Base-by-base conservation (phyloP, 2,113 vertebrate genomes). In the Dasyurus viverrinus region DNA sequence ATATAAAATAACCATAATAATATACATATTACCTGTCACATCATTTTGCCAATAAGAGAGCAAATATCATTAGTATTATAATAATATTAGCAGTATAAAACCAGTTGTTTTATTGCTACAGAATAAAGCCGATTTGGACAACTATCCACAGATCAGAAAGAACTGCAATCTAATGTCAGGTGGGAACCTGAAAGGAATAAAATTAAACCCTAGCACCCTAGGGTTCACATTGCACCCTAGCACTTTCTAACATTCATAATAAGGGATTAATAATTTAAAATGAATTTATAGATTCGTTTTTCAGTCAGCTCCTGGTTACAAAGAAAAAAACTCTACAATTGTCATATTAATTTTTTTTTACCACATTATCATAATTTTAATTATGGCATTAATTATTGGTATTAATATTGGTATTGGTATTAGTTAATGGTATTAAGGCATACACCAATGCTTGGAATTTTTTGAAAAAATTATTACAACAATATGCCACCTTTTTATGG, bases 261-360 rank as follows among this genome's bases (percentile, higher is more conserved):
- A n/a, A 76, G 14, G 36, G n/a, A n/a, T 36, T 89, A 89, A 89
- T 94, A 92, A 93, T 96, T 96, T 91, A 89, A 96, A 94, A 93
- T 92, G 55, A 52, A 97, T 89, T 90, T 84, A 76, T 8, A 84
- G 46, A 27, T 92, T 53, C 1, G 42, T 91, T 91, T 26, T 93
- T 94, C 57, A 68, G 19, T 14, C 92, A 89, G 19, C 68, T 92
- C 8, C 95, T 93, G 30, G 27, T 95, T 92, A 52, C 25, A 84
- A 27, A 93, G 52, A 84, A 95, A 26, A 27, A 92, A 96, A 94
- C 54, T 95, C 24, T 90, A 89, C 48, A 92, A 94, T 30, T 19
- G 52, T 92, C 14, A 54, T 53, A 47, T 89, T 36, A 91, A 90
- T 89, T 89, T 54, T 3, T 19, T 91, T n/a, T n/a, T n/a, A 93